Conservation (phyloP, 2,113 vertebrate species). For the Chaetodon trifascialis region DNA sequence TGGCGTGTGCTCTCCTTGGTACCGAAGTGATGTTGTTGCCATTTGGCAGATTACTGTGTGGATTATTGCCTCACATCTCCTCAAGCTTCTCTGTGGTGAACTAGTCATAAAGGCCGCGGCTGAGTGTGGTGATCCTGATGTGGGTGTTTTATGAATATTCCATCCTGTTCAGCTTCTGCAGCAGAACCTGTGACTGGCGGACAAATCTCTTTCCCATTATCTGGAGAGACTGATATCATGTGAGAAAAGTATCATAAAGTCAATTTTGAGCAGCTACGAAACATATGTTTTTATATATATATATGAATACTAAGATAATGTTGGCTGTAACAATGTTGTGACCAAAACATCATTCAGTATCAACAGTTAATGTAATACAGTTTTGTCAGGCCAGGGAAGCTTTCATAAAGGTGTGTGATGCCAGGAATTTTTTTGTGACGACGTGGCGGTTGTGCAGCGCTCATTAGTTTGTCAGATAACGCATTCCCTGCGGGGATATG, state of each 20-base stretch:
- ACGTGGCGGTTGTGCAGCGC: slow-evolving; percentile 46
- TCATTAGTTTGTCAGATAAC: slow-evolving; percentile 78
- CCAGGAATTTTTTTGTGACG: slow-evolving; percentile 42
- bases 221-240: not conserved
- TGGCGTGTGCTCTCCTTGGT: not conserved
- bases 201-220: not conserved
- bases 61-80: not conserved
- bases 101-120: not conserved
- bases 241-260: too few relatives aligned
- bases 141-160: slow-evolving; percentile 10
- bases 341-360: slow-evolving; percentile 23
- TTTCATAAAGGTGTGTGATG: slow-evolving; percentile 48
- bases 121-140: slow-evolving; percentile 1
- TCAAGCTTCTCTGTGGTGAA: not conserved
- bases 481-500: slow-evolving; percentile 60
- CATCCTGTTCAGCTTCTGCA: not conserved
- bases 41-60: slow-evolving; percentile 1
- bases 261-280: too few relatives aligned
- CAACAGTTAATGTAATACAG: slow-evolving; percentile 21
- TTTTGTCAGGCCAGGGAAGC: slow-evolving; percentile 32
- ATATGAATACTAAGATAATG: too few relatives aligned
- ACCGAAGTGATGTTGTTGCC: not conserved
- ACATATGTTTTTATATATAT: too few relatives aligned
- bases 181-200: not conserved
- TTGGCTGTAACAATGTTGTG: not conserved